phyloP scores from a whole-genome alignment of 2,113 vertebrate species.

The Heliornis fulica region DNA sequence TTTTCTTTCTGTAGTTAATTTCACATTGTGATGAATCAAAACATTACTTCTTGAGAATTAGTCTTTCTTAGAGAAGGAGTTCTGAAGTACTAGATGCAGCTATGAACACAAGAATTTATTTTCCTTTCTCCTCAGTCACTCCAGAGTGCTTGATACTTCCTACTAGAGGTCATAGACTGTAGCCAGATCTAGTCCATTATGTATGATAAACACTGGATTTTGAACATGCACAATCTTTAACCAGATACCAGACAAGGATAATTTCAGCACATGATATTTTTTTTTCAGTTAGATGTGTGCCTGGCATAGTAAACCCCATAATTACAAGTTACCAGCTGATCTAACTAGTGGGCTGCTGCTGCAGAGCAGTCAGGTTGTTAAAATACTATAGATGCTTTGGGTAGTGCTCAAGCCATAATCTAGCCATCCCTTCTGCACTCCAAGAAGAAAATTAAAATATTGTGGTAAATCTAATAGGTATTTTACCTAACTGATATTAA shows the following conservation, averaged over 20 bases:
- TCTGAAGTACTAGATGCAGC: not conserved
- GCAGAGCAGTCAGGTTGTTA: not conserved
- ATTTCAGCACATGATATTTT: not conserved
- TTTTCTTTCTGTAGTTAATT: not conserved
- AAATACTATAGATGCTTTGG: not conserved
- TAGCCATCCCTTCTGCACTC: not conserved
- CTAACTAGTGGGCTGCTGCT: not conserved
- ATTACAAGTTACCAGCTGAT: not conserved
- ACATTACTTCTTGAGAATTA: not conserved
- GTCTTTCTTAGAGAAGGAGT: not conserved
- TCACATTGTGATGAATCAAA: not conserved
- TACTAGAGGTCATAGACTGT: not conserved
- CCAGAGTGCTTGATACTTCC: not conserved
- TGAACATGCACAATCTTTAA: not conserved
- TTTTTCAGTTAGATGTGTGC: not conserved
- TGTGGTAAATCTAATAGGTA: not conserved
- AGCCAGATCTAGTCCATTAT: not conserved
- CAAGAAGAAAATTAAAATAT: not conserved
- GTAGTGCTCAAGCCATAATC: not conserved
- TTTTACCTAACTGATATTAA: not conserved
- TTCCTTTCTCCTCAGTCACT: not conserved
- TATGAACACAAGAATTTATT: not conserved
- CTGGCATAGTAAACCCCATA: not conserved
- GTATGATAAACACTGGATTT: not conserved
- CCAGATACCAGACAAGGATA: not conserved